Evolutionary conservation across 2,113 vertebrate genomes (phyloP), one percentile per base, ranked within the genome.

Genomic region (Leptobrachium ailaonicum): DNA sequence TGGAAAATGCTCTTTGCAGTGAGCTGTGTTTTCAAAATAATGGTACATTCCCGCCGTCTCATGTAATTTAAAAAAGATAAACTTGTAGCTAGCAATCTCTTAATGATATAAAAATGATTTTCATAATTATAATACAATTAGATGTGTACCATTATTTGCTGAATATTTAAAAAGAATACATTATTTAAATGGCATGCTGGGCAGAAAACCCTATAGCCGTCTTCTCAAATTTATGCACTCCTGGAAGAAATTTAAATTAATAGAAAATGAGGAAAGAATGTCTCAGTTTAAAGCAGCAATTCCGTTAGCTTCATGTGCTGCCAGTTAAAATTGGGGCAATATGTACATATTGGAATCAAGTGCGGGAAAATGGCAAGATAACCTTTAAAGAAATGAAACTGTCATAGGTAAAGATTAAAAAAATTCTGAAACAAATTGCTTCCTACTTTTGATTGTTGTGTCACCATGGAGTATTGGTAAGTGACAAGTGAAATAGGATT

Each of bases 201-300:
- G 47, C 53, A 43, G 44, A 50, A 41, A 56, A 47, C 73, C 58
- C 73, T 47, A 64, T n/a, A 50, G 32, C 47, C 47, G 42, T 68
- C 20, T 54, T 68, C 8, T 12, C 68, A 2, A 9, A 0, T 20
- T 6, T 11, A 58, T 10, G 68, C 42, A 76, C 54, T 67, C 66
- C 13, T 76, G 42, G 66, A 76, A 42, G 40, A 41, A 66, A 50
- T 63, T 14, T 53, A 76, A 68, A 32, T 68, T 76, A 76, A 56
- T 68, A 77, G 56, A 14, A 13, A 43, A 56, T 20, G 41, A 77
- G 9, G 68, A 32, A 32, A 32, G 75, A 77, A 43, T 40, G 50
- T n/a, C 67, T 77, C 66, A 77, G 13, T 76, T 68, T 58, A 50
- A 54, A 14, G 41, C 50, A 77, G 62, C 69, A 50, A 76, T 68